Base-by-base conservation (phyloP, 2,888 invertebrate species). In the Aporophyla nigra region DNA sequence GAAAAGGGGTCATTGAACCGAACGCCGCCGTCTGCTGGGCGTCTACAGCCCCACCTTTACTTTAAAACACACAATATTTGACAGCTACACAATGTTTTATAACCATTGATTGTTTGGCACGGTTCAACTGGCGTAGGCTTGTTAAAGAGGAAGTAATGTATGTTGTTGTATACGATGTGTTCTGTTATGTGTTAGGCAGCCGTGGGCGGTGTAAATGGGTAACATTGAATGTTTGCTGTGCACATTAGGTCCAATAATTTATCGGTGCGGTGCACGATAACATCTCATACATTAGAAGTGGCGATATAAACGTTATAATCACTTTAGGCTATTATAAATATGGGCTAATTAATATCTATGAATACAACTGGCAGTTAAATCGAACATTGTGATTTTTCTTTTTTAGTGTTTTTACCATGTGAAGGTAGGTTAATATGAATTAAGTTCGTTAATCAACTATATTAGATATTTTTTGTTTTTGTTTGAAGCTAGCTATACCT, bases 1-100 rank as follows among this genome's bases (percentile, higher is more conserved):
- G 92, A 91, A 93, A 92, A 78, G 79, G 76, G 94, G 93, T 92
- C 93, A 86, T 91, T 93, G 87, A 93, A 93, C 95, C 88, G 85
- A 77, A 74, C 87, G 76, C 86, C 76, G 75, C 82, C 90, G 95
- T 94, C 95, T 95, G 91, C 92, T 88, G 87, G 88, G 90, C 92
- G 95, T 95, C 95, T 95, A 92, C 92, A 88, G 91, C 86, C 89
- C 89, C 84, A 90, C 91, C 87, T 83, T 87, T 85, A 84, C 91
- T 89, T 79, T 71, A 78, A 76, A 82, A 82, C 80, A 67, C 76
- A 88, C 78, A 80, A 86, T 63, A 78, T 82, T 78, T 78, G 84
- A 86, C 81, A 85, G 54, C 71, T 79, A 80, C 82, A 75, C 75
- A 78, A 78, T 86, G 86, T 89, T 88, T 76, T 84, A 65, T 83